These are phyloP conservation scores for Acipenser transmontanus DNA, from an alignment of 2,797 vertebrate genomes.

Conservation along the genomic window DNA sequence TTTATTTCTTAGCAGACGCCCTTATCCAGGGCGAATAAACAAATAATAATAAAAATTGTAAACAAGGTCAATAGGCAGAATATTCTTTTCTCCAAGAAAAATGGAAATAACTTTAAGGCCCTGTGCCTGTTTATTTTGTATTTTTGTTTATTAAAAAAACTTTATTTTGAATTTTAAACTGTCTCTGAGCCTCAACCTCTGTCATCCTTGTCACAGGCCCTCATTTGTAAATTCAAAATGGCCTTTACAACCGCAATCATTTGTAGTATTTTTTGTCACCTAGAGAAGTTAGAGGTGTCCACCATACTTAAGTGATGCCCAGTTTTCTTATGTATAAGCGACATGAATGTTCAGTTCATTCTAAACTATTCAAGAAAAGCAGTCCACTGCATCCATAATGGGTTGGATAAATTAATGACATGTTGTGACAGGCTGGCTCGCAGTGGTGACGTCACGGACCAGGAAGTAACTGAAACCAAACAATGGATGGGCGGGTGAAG, in stretches of 20 bases:
- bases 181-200: too few species aligned
- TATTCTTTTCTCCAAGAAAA: not conserved
- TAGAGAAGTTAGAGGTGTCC: not conserved
- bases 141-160: not conserved
- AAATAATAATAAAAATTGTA: too few species aligned
- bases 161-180: constrained; percentile 9
- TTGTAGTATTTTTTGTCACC: not conserved
- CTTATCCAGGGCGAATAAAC: too few species aligned
- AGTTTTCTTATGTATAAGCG: not conserved
- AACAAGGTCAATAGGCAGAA: not conserved
- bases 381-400: not conserved
- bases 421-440: too few species aligned
- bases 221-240: not conserved
- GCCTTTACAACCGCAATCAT: not conserved
- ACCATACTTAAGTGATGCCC: not conserved
- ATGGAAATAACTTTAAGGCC: not conserved
- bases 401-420: constrained; percentile 2
- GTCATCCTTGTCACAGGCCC: not conserved
- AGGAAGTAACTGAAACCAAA: too few species aligned
- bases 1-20: too few species aligned
- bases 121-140: constrained; percentile 7
- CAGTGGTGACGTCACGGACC: too few species aligned
- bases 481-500: too few species aligned
- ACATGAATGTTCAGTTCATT: not conserved
- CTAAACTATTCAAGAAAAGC: not conserved